Evolutionary conservation across 2,797 vertebrate species (phyloP), one percentile per base, ranked within the genome.

Genomic region (Labroides dimidiatus): DNA sequence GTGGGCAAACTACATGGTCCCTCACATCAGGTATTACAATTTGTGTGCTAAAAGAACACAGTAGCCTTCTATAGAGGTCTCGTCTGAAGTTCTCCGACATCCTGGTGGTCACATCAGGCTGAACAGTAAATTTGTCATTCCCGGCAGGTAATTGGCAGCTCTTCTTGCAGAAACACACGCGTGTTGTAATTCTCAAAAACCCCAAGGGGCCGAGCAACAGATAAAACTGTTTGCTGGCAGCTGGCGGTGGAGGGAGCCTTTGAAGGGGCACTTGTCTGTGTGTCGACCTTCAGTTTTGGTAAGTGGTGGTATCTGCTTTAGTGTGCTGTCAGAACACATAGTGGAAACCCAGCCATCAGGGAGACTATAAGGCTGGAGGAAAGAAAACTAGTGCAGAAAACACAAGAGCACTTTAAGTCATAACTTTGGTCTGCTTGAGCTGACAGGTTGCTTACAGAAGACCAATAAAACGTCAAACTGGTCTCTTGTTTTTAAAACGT

Each of bases 61-160:
- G 72, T 20, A 73, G 64, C 52, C 54, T 52, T 67, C 67, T 73
- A 73, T 72, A 53, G 30, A 73, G 57, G 54, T 39, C 33, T 52
- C 10, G 64, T 82, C 64, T 83, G 68, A 78, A 82, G 81, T 77
- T 69, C 61, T 57, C 39, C 0, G 42, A 69, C 73, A 71, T 79
- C 67, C 65, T 57, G 72, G 62, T 67, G 73, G 67, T 88, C 75
- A 63, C 70, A 61, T 49, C 64, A 52, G 65, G 56, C 71, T 33
- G 6, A 36, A 71, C 73, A 77, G 72, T 86, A 89, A 82, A 90
- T 82, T 45, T 84, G 84, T 89, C 85, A 78, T 81, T 78, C 80
- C 59, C 87, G 89, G 84, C 86, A 88, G 78, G 75, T 89, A 81
- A 85, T 58, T 75, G 81, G 68, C 56, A 13, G 71, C 61, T 76